Evolutionary conservation across 2,797 vertebrate species (phyloP), one percentile per base, ranked within the genome.

Genomic region (Hyperoplus lanceolatus): DNA sequence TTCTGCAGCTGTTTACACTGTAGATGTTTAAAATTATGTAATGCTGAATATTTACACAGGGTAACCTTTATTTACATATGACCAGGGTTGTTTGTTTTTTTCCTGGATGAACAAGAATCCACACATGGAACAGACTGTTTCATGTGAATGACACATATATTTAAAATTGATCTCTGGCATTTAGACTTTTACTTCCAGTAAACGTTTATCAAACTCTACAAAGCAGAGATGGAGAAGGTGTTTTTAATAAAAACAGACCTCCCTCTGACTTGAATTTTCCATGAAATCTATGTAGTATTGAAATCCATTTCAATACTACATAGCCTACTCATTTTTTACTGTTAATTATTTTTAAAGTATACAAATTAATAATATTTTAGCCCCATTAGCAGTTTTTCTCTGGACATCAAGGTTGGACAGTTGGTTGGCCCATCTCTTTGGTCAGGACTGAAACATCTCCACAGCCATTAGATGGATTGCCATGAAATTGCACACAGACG

Each of bases 1-100:
- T 48, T 10, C 69, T 73, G 58, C 77, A 75, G 79, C 36, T 76
- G 81, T 67, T 38, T 53, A 15, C 45, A 51, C n/a, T 58, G 42
- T 11, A 4, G 8, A 46, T 5, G 6, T n/a, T 39, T 42, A 29
- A 57, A 53, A 57, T 72, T 53, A 58, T 39, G 46, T 39, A 75
- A 61, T 5, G 38, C 41, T 14, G 49, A 39, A 15, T 59, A 29
- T 65, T 66, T 66, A 29, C 3, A 29, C 8, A 4, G 14, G 14
- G 57, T 64, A 38, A 59, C 45, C 43, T 62, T 43, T 14, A 43
- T 69, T 75, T 61, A 59, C 45, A 42, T 15, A 16, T 12, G 10
- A 51, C 18, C 62, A 10, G 56, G 43, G 8, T 14, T 54, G 49
- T 64, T 59, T 51, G 6, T 72, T 60, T 68, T 56, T 12, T 14